Conservation (phyloP, 2,113 vertebrate genomes). For the Microtus oregoni region DNA sequence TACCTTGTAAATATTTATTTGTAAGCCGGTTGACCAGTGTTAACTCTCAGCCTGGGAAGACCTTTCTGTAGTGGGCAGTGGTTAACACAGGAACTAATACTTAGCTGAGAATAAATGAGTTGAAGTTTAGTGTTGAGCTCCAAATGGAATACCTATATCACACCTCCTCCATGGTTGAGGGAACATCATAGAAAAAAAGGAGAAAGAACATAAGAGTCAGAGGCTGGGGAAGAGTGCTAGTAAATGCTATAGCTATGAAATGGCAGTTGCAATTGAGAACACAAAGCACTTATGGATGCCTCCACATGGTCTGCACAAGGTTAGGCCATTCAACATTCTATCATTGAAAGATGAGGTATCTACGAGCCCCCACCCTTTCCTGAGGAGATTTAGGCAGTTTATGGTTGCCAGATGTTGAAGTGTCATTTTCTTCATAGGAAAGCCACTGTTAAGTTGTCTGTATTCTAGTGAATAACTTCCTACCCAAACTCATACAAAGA, state of each 20-base stretch:
- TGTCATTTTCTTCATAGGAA: background rate
- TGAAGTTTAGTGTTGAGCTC: background rate
- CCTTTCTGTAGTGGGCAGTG: background rate
- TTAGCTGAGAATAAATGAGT: background rate
- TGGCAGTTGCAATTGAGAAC: background rate
- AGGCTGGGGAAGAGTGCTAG: background rate
- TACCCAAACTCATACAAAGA: background rate
- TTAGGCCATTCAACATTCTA: background rate
- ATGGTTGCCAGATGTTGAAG: too few relatives aligned
- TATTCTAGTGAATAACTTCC: background rate
- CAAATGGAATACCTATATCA: background rate
- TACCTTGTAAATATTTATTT: background rate
- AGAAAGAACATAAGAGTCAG: background rate
- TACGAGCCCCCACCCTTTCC: background rate
- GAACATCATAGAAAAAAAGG: background rate
- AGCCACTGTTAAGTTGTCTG: background rate
- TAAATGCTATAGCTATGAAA: background rate
- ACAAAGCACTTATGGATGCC: background rate
- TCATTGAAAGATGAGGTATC: background rate
- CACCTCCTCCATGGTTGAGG: background rate
- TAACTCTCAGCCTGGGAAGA: background rate
- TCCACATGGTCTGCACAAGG: background rate
- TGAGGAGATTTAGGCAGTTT: background rate
- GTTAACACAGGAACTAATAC: background rate
- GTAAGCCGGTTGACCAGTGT: background rate